These are phyloP conservation scores for Paramormyrops hopkinsi DNA, from an alignment of 2,797 vertebrate genomes.

Conservation along the genomic window DNA sequence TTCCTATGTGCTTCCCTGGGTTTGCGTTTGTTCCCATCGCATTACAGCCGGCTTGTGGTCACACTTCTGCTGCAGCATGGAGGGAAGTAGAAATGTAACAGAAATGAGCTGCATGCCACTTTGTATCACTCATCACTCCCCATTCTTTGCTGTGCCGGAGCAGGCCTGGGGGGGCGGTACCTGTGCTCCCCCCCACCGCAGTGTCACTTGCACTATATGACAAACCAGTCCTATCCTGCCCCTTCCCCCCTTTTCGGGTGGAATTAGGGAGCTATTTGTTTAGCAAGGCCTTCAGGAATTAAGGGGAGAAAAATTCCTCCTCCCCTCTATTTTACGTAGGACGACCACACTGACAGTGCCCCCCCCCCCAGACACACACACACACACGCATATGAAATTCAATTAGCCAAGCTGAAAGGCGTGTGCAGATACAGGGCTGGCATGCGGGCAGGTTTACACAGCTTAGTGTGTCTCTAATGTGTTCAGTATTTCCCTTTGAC, in stretches of 20 bases:
- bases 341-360: background rate
- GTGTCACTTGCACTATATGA: background rate
- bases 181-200: background rate
- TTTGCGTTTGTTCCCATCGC: background rate
- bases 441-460: constrained; percentile 13
- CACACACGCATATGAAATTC: constrained; percentile 8
- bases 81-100: background rate
- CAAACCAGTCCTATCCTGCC: background rate
- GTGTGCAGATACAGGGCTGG: background rate
- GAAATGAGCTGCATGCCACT: background rate
- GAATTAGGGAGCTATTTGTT: background rate
- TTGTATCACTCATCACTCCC: background rate
- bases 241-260: background rate
- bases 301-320: background rate
- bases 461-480: background rate
- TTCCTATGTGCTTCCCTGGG: background rate
- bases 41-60: background rate
- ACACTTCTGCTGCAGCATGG: background rate
- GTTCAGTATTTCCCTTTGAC: background rate
- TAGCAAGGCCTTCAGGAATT: background rate
- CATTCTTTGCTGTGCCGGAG: background rate
- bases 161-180: background rate
- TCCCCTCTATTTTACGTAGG: background rate
- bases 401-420: constrained; percentile 21
- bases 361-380: background rate